Conservation (phyloP, 2,888 invertebrate genomes). For the Noctua pronuba region DNA sequence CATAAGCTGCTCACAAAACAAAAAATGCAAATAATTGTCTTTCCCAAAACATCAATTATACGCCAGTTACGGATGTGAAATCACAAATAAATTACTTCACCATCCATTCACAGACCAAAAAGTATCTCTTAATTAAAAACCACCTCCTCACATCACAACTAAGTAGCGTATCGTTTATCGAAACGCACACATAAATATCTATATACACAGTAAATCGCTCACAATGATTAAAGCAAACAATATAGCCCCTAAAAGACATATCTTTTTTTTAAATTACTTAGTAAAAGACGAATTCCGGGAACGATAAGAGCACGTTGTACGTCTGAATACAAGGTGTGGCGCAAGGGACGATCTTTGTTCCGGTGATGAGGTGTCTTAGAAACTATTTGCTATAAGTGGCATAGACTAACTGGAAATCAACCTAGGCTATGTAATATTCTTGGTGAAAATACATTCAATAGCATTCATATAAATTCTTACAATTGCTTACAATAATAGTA, state of each 20-base stretch:
- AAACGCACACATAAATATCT: conserved; percentile 66
- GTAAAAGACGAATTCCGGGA: conserved; percentile 87
- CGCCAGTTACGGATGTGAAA: neutral
- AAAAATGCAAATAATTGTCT: neutral
- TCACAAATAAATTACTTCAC: conserved; percentile 9
- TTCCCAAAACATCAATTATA: neutral
- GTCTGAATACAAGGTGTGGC: conserved; percentile 74
- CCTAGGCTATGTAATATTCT: too few species aligned
- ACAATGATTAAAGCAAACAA: conserved; percentile 85
- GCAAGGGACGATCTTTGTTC: conserved; percentile 63
- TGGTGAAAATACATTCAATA: too few species aligned
- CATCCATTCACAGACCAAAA: neutral
- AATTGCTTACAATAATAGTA: too few species aligned
- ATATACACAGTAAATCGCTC: conserved; percentile 81
- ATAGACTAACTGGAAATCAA: too few species aligned
- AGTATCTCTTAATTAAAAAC: conserved; percentile 42
- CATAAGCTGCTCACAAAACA: fast-evolving
- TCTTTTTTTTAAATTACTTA: conserved; percentile 87
- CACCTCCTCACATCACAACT: conserved; percentile 19
- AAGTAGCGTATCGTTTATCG: conserved; percentile 60
- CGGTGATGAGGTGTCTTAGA: neutral
- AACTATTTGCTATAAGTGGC: too few species aligned
- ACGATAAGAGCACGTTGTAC: conserved; percentile 84
- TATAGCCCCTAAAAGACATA: conserved; percentile 79
- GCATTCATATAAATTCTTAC: too few species aligned